Base-by-base conservation (phyloP, 2,888 invertebrate genomes). In the Phytoseiulus persimilis region DNA sequence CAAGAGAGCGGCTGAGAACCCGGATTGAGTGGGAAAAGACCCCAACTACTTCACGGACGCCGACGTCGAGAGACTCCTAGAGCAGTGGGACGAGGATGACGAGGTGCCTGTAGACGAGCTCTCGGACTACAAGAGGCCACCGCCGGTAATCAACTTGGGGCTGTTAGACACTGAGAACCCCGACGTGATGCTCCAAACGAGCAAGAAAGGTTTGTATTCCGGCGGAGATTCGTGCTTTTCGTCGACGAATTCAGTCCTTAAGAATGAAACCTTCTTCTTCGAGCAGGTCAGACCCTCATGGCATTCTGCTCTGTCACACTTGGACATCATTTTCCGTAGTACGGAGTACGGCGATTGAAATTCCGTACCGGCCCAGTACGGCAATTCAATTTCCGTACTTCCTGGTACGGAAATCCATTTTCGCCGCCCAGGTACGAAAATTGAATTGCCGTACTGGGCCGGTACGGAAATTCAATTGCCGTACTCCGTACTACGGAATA, bases 71-170 rank as follows among this genome's bases (percentile, higher is more conserved):
- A 94, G 96, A 92, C 94, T 97, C 90, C 94, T 95, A 90, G 96
- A 97, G 91, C 96, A 97, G 92, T 97, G 97, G 97, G 97, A 97
- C 95, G 97, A 98, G 94, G 97, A 97, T 93, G 98, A 98, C 91
- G 98, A 98, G 90, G 93, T 98, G 84, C 97, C 97, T 91, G 95
- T 96, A 23, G 99, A 99, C 93, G 99, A 99, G 93, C 93, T 98
- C 90, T 99, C 99, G 0, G 98, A 98, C 93, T 96, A 98, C 93
- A 94, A 98, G 91, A 94, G 96, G 46, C 96, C 96, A 46, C 92
- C 92, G 65, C 92, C 92, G 31, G 93, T 95, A 91, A 93, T 98
- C 90, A 96, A 98, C 93, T 93, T 98, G 89, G 95, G 94, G 18
- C 91, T 92, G 90, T 45, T 93, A 23, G 92, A 93, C 90, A 91